These are phyloP conservation scores for Chloebia gouldiae DNA, from an alignment of 2,113 vertebrate genomes.

Conservation along the genomic window DNA sequence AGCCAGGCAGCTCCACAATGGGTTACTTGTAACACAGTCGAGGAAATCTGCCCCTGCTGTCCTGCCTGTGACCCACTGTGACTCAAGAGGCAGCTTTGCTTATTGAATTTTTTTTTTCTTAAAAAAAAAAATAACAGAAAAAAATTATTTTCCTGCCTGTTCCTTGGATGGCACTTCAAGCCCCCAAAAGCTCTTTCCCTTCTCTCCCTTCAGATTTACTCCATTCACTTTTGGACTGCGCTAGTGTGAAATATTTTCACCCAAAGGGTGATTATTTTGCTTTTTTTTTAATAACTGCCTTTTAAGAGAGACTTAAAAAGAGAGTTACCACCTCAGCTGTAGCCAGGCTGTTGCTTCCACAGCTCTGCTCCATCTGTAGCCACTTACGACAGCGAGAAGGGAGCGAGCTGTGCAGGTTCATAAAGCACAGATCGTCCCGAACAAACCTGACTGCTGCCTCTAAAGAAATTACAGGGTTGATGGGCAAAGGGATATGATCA, in stretches of 20 bases:
- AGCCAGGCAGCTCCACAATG: constrained; percentile 51
- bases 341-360: neutral
- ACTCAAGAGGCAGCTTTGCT: neutral
- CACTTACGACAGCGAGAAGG: constrained; percentile 3
- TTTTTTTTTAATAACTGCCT: constrained; percentile 5
- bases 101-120: neutral
- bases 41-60: constrained; percentile 26
- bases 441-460: constrained; percentile 41
- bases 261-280: neutral
- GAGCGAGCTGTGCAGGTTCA: constrained; percentile 9
- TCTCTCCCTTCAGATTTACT: neutral
- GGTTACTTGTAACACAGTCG: constrained; percentile 19
- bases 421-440: constrained; percentile 26
- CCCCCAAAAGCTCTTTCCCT: neutral
- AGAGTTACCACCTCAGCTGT: neutral
- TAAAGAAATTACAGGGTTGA: constrained; percentile 55
- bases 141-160: neutral
- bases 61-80: neutral
- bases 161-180: neutral
- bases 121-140: neutral
- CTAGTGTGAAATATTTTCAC: constrained; percentile 14
- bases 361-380: constrained; percentile 36
- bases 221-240: neutral
- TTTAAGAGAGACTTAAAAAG: constrained; percentile 12
- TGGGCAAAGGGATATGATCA: constrained; percentile 53